phyloP scores from a whole-genome alignment of 2,888 invertebrate genomes.

The Eupsilia transversa region DNA sequence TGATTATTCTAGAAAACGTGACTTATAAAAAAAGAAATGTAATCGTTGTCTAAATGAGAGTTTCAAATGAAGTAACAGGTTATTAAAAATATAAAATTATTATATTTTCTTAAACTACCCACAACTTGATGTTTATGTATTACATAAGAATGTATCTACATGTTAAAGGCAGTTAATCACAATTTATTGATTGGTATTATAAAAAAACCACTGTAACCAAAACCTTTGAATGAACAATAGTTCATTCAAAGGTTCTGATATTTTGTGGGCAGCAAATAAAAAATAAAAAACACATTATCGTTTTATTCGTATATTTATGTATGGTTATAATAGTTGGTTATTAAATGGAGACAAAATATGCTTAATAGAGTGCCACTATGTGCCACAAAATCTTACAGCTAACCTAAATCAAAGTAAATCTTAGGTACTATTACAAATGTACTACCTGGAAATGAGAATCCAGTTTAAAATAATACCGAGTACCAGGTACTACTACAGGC shows the following conservation, averaged over 20 bases:
- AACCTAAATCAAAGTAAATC: conserved; percentile 20
- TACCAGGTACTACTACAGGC: conserved; percentile 29
- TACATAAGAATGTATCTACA: conserved; percentile 11
- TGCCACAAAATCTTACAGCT: conserved; percentile 49
- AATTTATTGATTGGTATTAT: conserved; percentile 15
- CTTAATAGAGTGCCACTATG: conserved; percentile 60
- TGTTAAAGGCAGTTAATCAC: conserved; percentile 13
- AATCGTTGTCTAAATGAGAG: neutral
- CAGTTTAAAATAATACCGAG: conserved; percentile 36
- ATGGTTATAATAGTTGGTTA: conserved; percentile 11
- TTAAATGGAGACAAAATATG: conserved; percentile 16
- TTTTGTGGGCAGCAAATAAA: conserved; percentile 56
- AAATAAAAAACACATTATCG: conserved; percentile 29
- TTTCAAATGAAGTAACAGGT: conserved; percentile 26
- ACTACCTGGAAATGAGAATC: conserved; percentile 28
- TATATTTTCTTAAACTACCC: conserved; percentile 29
- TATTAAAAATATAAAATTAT: conserved; percentile 8
- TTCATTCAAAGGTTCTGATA: conserved; percentile 18
- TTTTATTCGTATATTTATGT: conserved; percentile 52
- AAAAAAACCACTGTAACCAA: conserved; percentile 23
- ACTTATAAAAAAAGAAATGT: neutral
- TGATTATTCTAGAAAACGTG: conserved; percentile 2
- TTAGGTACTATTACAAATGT: conserved; percentile 33
- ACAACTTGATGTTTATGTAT: conserved; percentile 21
- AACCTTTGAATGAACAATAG: conserved; percentile 24